These are phyloP conservation scores for Synergus umbraculus DNA, from an alignment of 2,888 invertebrate genomes.

Conservation along the genomic window DNA sequence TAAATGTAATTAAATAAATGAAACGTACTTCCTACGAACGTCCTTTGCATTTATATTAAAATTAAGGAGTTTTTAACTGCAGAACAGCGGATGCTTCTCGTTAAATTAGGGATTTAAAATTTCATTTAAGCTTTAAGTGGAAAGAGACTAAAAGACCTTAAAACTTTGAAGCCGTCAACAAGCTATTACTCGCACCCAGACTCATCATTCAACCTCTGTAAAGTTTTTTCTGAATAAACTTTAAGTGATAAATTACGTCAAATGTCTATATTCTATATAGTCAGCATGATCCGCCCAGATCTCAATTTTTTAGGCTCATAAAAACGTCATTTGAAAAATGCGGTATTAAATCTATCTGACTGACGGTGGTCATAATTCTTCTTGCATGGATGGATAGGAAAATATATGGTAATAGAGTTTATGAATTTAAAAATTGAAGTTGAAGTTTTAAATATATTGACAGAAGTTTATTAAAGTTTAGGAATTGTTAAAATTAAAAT, in stretches of 20 bases:
- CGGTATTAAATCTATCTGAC: background rate
- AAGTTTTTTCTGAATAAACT: slow-evolving; percentile 5
- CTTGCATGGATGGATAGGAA: background rate
- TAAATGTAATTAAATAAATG: too few species aligned
- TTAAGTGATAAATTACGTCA: slow-evolving; percentile 19
- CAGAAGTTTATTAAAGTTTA: background rate
- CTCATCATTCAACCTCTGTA: slow-evolving; percentile 17
- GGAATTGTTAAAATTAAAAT: background rate
- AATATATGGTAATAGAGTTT: background rate
- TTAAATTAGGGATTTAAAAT: slow-evolving; percentile 13
- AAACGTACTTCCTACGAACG: background rate
- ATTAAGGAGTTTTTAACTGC: background rate
- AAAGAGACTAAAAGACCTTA: slow-evolving; percentile 18
- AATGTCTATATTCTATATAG: background rate
- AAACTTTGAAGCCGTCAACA: slow-evolving; percentile 31
- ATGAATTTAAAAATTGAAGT: background rate
- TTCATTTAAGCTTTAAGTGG: slow-evolving; percentile 1
- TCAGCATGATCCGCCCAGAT: background rate
- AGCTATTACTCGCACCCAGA: slow-evolving; percentile 25
- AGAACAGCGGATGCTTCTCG: background rate
- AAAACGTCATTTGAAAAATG: slow-evolving; percentile 8
- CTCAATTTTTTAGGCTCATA: slow-evolving; percentile 1
- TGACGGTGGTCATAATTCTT: background rate
- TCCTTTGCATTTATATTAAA: background rate
- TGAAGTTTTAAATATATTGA: background rate